These are phyloP conservation scores for Cheilosia scutellata DNA, from an alignment of 2,888 invertebrate genomes.

Conservation along the genomic window DNA sequence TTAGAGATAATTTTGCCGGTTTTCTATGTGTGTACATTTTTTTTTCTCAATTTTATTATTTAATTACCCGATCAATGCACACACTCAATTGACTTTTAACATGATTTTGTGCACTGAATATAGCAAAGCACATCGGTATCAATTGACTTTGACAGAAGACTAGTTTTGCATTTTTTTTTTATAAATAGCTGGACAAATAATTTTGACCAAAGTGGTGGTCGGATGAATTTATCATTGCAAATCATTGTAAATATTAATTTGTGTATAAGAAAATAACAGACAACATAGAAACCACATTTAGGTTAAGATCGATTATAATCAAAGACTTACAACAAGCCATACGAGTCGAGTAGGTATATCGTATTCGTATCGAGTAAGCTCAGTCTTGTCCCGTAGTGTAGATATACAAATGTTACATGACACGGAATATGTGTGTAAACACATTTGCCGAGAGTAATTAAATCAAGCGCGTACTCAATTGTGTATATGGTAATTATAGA, in stretches of 20 bases:
- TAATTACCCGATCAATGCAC: slow-evolving; percentile 72
- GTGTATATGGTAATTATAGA: slow-evolving; percentile 73
- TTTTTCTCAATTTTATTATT: slow-evolving; percentile 54
- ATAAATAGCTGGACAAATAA: slow-evolving; percentile 41
- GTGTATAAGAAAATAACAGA: slow-evolving; percentile 12
- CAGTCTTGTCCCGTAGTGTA: not conserved
- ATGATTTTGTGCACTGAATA: slow-evolving; percentile 45
- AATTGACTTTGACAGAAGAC: slow-evolving; percentile 73
- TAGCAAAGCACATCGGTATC: slow-evolving; percentile 19
- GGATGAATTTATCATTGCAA: slow-evolving; percentile 60
- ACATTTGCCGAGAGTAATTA: slow-evolving; percentile 69
- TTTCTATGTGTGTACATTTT: slow-evolving; percentile 1
- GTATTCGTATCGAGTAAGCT: slow-evolving; percentile 7
- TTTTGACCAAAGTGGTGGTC: slow-evolving; percentile 37
- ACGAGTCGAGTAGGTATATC: slow-evolving; percentile 32
- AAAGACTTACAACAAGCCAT: slow-evolving; percentile 68
- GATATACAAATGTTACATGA: slow-evolving; percentile 67
- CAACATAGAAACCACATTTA: slow-evolving; percentile 77
- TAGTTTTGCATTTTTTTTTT: slow-evolving; percentile 44
- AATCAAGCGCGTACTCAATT: slow-evolving; percentile 74
- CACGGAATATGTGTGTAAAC: slow-evolving; percentile 67
- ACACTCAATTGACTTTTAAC: slow-evolving; percentile 71
- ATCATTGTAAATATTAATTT: slow-evolving; percentile 70
- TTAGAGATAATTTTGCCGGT: slow-evolving; percentile 45
- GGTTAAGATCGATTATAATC: slow-evolving; percentile 82